Conservation (phyloP, 2,113 vertebrate genomes). For the Sciurus niger region DNA sequence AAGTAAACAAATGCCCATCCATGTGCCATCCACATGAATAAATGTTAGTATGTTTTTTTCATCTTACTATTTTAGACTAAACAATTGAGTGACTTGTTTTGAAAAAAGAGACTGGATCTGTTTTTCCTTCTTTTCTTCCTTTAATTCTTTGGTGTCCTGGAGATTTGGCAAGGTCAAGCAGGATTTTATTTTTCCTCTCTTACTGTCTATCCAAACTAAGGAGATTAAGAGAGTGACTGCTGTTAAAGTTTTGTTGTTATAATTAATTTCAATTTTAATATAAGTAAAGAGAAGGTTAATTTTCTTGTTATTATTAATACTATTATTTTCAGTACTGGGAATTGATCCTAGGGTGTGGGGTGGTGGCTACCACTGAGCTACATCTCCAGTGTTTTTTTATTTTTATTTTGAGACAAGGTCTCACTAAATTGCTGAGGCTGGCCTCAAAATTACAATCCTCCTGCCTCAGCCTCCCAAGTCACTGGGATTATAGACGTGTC, state of each 20-base stretch:
- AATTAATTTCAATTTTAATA: not conserved
- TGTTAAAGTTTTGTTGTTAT: not conserved
- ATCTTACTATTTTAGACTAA: not conserved
- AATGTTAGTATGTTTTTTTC: not conserved
- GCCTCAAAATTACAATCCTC: too few relatives aligned
- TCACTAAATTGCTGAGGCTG: too few relatives aligned
- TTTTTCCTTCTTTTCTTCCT: not conserved
- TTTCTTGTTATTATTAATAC: too few relatives aligned
- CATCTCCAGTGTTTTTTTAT: too few relatives aligned
- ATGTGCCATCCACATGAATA: not conserved
- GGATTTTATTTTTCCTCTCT: not conserved
- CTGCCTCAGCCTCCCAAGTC: too few relatives aligned
- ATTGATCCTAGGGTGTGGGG: too few relatives aligned
- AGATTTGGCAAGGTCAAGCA: not conserved
- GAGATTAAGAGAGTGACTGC: conserved; percentile 4
- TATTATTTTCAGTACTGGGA: too few relatives aligned
- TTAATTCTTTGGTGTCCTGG: conserved; percentile 23
- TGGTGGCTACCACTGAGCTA: too few relatives aligned
- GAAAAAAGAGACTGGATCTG: not conserved
- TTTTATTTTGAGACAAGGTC: too few relatives aligned
- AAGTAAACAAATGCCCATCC: not conserved
- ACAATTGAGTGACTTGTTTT: not conserved
- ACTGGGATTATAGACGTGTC: too few relatives aligned
- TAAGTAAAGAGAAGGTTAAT: not conserved
- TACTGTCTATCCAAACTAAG: not conserved